Base-by-base conservation (phyloP, 2,797 vertebrate genomes). In the Sciaenops ocellatus region DNA sequence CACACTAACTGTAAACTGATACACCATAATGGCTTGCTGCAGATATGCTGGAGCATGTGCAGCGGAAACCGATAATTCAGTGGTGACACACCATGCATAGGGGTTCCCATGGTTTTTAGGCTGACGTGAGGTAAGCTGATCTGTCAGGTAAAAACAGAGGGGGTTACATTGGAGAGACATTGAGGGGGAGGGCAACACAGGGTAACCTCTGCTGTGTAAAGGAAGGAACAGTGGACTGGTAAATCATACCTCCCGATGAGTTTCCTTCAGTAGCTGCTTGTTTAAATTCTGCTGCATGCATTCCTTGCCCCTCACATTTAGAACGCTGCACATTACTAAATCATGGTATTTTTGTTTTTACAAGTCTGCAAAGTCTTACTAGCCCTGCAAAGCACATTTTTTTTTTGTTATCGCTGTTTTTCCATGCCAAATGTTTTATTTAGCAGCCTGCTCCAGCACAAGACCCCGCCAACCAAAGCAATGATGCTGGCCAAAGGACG, bases 41-140 rank as follows among this genome's bases (percentile, higher is more conserved):
- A 94, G 92, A 91, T 92, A 89, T 77, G 88, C 86, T 78, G 69
- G 76, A 87, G 89, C 90, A 90, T 94, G 89, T 92, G 91, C 90
- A 88, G 85, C 85, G 86, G 91, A 91, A 94, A 93, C 84, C 88
- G 88, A 92, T 91, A 92, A 95, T 93, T 94, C 94, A 90, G 87
- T 70, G 85, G 90, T 91, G 92, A 93, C 90, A 90, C 87, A 84
- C 76, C 52, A 82, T 78, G 90, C 88, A 77, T 64, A 89, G 85
- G 85, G 90, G 89, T 92, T 93, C 89, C 88, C 90, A 85, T 87
- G 88, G 85, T 90, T 90, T 89, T 89, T 85, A 82, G 87, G 90
- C 92, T 92, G 91, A 93, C 76, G 71, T 83, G 74, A 78, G 86
- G 92, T 91, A 93, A 94, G 87, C 57, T 46, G 91, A 94, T 93